phyloP scores from a whole-genome alignment of 2,113 vertebrate genomes.

The Calidris pygmaea region DNA sequence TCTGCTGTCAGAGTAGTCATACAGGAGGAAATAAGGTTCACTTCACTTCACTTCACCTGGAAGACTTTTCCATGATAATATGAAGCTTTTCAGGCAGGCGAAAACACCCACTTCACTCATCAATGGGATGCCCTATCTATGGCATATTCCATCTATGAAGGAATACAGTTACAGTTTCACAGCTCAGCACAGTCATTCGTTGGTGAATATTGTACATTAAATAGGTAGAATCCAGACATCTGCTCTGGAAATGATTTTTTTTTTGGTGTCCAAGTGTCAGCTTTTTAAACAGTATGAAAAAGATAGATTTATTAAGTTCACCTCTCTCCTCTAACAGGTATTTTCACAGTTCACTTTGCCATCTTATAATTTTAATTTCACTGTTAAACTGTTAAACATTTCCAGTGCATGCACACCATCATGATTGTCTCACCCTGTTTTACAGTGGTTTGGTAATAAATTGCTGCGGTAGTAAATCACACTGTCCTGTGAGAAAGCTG shows the following conservation, averaged over 20 bases:
- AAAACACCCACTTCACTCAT: background rate
- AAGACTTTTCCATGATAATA: background rate
- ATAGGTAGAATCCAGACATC: background rate
- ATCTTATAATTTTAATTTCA: background rate
- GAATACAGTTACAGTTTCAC: background rate
- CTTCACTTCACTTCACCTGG: background rate
- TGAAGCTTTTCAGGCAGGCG: background rate
- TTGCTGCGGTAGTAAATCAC: background rate
- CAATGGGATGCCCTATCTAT: background rate
- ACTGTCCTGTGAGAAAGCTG: background rate
- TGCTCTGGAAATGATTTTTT: background rate
- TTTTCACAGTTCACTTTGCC: background rate
- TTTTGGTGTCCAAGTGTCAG: background rate
- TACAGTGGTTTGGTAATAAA: background rate
- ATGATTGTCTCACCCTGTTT: background rate
- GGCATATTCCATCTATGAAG: background rate
- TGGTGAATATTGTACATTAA: background rate
- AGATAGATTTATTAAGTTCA: background rate
- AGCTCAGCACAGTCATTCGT: background rate
- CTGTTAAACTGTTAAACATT: background rate
- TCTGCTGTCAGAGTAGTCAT: background rate
- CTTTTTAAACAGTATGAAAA: background rate
- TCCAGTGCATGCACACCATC: background rate
- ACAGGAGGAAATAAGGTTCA: background rate
- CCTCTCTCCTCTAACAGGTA: background rate